These are phyloP conservation scores for Mastacembelus armatus DNA, from an alignment of 2,797 vertebrate species.

Conservation along the genomic window DNA sequence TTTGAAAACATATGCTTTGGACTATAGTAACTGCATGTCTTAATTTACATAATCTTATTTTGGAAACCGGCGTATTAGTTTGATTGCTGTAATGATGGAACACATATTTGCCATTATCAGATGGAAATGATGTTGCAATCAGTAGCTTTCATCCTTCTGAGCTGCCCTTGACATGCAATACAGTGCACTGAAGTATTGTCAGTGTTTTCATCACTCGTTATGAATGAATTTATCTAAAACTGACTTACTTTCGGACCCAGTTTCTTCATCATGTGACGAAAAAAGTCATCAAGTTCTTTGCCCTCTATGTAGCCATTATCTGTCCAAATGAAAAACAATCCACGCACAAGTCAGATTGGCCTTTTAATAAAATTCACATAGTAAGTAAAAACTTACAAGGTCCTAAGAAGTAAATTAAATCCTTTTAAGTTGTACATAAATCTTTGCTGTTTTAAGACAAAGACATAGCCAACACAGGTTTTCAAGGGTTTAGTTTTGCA, in stretches of 20 bases:
- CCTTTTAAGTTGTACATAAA: too few relatives aligned
- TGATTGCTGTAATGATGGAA: too few relatives aligned
- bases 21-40: background rate
- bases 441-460: background rate
- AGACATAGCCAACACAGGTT: background rate
- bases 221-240: background rate
- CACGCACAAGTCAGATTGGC: background rate
- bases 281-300: slow-evolving; percentile 94
- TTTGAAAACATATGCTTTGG: too few relatives aligned
- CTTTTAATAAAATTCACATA: background rate
- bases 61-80: too few relatives aligned
- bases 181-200: background rate
- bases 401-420: too few relatives aligned
- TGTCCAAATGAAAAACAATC: slow-evolving; percentile 72
- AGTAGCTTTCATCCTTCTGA: background rate
- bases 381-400: background rate
- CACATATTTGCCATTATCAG: background rate
- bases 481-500: too few relatives aligned
- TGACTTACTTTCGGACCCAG: slow-evolving; percentile 85
- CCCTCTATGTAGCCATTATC: slow-evolving; percentile 96
- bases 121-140: background rate
- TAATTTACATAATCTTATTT: background rate
- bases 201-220: background rate
- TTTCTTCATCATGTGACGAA: slow-evolving; percentile 88
- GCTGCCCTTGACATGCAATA: background rate